Evolutionary conservation across 2,797 vertebrate species (phyloP).

Genomic region (Pangasius macronema): DNA sequence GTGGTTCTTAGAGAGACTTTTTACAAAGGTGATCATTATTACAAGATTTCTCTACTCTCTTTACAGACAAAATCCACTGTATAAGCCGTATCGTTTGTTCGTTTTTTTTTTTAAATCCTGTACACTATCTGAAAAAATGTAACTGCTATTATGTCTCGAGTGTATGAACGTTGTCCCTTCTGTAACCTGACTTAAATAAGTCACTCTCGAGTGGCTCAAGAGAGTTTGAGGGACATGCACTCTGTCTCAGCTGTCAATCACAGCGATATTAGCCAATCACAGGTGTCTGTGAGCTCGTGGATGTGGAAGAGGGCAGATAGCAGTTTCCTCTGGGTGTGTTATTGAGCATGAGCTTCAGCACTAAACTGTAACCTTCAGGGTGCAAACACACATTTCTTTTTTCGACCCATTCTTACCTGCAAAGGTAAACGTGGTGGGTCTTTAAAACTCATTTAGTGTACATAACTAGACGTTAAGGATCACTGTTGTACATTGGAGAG

Average conservation of each 20-base stretch:
- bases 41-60: not conserved
- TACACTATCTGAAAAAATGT: not conserved
- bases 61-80: not conserved
- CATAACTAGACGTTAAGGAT: not conserved
- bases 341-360: not conserved
- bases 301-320: not conserved
- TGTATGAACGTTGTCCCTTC: not conserved
- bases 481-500: not conserved
- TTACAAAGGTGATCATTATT: not conserved
- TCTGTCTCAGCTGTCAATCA: not conserved
- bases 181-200: not conserved
- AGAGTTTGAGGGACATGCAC: not conserved
- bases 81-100: not conserved
- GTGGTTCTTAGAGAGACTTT: not conserved
- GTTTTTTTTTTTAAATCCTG: not conserved
- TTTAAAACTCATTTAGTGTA: not conserved
- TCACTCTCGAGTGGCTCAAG: not conserved
- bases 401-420: not conserved
- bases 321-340: not conserved
- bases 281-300: not conserved
- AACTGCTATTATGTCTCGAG: not conserved
- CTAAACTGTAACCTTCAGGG: not conserved
- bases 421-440: not conserved
- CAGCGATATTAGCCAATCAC: conserved; percentile 5
- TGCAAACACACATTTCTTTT: not conserved